A percentile compares a stretch with the other conserved stretches of the same genome.
Evolutionary conservation across 2,888 invertebrate genomes (phyloP).

Genomic region (Halictus quadricinctus): DNA sequence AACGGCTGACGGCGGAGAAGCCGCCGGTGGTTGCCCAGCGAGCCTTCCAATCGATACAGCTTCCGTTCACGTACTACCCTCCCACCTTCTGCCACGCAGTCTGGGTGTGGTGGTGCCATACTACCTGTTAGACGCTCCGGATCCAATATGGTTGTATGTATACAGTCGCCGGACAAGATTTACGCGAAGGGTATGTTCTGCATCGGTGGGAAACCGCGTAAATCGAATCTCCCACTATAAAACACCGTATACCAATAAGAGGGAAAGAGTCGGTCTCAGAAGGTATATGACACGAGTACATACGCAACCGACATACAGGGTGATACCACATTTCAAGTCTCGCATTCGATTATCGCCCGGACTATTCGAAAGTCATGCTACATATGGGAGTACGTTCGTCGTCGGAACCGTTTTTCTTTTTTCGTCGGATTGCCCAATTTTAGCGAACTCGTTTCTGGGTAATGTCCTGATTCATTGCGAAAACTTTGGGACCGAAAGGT

Average conservation of each 20-base stretch:
- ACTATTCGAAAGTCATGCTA: background rate
- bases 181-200: slow-evolving; percentile 6
- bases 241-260: background rate
- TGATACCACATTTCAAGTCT: background rate
- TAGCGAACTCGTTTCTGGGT: background rate
- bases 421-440: background rate
- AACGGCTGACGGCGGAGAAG: slow-evolving; percentile 35
- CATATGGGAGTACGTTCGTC: background rate
- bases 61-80: slow-evolving; percentile 72
- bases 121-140: slow-evolving; percentile 60
- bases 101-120: slow-evolving; percentile 53
- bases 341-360: background rate
- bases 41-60: slow-evolving; percentile 81
- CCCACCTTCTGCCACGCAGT: slow-evolving; percentile 28
- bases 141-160: slow-evolving; percentile 37
- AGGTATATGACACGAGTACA: background rate
- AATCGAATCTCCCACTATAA: background rate
- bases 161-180: background rate
- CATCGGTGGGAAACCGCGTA: background rate
- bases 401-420: background rate
- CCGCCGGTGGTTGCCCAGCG: slow-evolving; percentile 72
- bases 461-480: background rate
- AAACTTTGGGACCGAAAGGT: background rate
- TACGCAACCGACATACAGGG: background rate
- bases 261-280: background rate